A percentile compares a stretch with the other conserved stretches of the same genome.
Conservation (phyloP, 2,888 invertebrate genomes). For the Idaea aversata region DNA sequence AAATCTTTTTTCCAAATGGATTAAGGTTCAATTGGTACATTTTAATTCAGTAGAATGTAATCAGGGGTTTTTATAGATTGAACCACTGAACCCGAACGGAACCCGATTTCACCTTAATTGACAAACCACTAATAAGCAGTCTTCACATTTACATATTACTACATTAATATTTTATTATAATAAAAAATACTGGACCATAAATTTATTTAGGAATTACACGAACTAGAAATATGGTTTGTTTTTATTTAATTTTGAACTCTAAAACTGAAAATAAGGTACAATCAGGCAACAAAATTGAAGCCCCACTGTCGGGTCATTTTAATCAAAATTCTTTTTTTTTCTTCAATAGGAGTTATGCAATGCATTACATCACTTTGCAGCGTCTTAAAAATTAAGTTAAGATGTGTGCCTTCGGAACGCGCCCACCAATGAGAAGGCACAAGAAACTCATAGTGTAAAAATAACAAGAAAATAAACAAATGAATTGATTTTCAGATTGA, state of each 20-base stretch:
- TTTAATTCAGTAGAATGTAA: not conserved
- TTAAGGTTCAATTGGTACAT: constrained; percentile 7
- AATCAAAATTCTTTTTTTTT: too few species aligned
- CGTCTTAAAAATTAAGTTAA: too few species aligned
- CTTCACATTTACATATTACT: constrained; percentile 64
- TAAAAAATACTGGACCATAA: constrained; percentile 76
- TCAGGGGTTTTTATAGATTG: constrained; percentile 22
- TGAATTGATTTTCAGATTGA: too few species aligned
- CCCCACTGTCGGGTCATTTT: too few species aligned
- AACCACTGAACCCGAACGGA: constrained; percentile 38
- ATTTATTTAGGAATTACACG: constrained; percentile 70
- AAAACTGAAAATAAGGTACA: constrained; percentile 7
- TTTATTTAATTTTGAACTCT: constrained; percentile 36
- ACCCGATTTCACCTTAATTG: constrained; percentile 58
- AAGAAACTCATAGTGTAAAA: too few species aligned
- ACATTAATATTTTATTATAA: constrained; percentile 54
- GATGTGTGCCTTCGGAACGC: too few species aligned
- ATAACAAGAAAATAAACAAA: too few species aligned
- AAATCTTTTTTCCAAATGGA: not conserved
- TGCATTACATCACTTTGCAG: too few species aligned
- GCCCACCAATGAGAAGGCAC: too few species aligned
- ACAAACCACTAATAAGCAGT: constrained; percentile 75
- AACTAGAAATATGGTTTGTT: constrained; percentile 28
- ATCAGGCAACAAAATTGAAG: too few species aligned
- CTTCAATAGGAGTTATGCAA: too few species aligned